A percentile compares a stretch with the other conserved stretches of the same genome.
Evolutionary conservation across 2,113 vertebrate species (phyloP).

Genomic region (Lampris incognitus): DNA sequence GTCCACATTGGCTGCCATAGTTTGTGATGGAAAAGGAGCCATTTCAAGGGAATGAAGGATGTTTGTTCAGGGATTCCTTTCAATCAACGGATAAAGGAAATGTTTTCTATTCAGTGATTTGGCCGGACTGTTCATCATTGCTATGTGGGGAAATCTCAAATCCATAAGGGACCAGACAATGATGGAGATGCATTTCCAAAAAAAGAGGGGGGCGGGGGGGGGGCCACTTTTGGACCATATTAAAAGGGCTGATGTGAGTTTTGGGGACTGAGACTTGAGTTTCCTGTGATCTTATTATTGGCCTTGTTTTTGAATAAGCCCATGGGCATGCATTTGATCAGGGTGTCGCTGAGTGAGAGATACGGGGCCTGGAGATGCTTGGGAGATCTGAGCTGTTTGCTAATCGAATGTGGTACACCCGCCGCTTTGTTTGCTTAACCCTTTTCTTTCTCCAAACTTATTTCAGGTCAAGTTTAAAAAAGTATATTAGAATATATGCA

Average conservation of each 20-base stretch:
- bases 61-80: constrained; percentile 24
- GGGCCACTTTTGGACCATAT: neutral
- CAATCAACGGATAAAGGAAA: neutral
- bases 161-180: neutral
- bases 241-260: neutral
- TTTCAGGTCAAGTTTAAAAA: too few species aligned
- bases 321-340: constrained; percentile 1
- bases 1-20: constrained; percentile 11
- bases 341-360: constrained; percentile 1
- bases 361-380: neutral
- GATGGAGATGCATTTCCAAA: neutral
- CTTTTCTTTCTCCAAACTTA: neutral
- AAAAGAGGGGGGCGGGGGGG: neutral
- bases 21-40: constrained; percentile 9
- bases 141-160: neutral
- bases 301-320: constrained; percentile 23
- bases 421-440: neutral
- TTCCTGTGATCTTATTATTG: constrained; percentile 8
- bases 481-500: too few species aligned
- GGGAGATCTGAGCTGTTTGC: neutral
- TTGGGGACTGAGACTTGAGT: constrained; percentile 12
- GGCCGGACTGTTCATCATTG: neutral
- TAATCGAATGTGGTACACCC: neutral
- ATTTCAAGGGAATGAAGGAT: constrained; percentile 5
- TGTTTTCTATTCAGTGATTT: neutral